Base-by-base conservation (phyloP, 2,888 invertebrate genomes). In the Lycia hirtaria region DNA sequence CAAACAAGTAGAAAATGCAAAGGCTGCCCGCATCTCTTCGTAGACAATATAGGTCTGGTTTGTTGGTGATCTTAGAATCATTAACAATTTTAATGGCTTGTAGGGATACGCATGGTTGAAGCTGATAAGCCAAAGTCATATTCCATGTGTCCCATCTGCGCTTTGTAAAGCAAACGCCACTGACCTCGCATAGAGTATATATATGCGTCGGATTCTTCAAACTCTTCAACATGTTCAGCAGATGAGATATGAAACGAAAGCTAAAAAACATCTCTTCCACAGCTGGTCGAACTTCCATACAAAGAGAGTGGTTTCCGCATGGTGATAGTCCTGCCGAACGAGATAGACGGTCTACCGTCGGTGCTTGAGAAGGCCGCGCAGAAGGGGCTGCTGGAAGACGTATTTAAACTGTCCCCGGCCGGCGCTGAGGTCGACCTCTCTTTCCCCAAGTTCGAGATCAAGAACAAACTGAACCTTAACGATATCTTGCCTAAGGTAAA, bases 221-320 rank as follows among this genome's bases (percentile, higher is more conserved):
- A n/a, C n/a, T n/a, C n/a, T n/a, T n/a, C n/a, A n/a, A n/a, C n/a
- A n/a, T n/a, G n/a, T n/a, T n/a, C n/a, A n/a, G n/a, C n/a, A n/a
- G n/a, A n/a, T n/a, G n/a, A n/a, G n/a, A n/a, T n/a, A n/a, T n/a
- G 9, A 30, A 15, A 28, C 7, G 22, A 44, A 33, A 14, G 10
- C 7, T 10, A 40, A 7, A 47, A 41, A 26, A 53, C 4, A 1
- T 26, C 19, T 56, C 9, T 37, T 59, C 60, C 53, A 6, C 70
- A 85, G 85, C 47, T 85, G 72, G 50, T 84, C 10, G 85, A 85
- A 56, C 71, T 85, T 6, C 84, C 85, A 0, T 85, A 85, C 70
- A 73, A 82, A 64, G 83, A 84, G 50, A 20, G 1, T 0, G 74
- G 76, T 3, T 84, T 83, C 74, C 83, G 85, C 9, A 85, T 85